A percentile compares a stretch with the other conserved stretches of the same genome.
These are phyloP conservation scores for Synergus gifuensis DNA, from an alignment of 2,888 invertebrate species.

Conservation along the genomic window DNA sequence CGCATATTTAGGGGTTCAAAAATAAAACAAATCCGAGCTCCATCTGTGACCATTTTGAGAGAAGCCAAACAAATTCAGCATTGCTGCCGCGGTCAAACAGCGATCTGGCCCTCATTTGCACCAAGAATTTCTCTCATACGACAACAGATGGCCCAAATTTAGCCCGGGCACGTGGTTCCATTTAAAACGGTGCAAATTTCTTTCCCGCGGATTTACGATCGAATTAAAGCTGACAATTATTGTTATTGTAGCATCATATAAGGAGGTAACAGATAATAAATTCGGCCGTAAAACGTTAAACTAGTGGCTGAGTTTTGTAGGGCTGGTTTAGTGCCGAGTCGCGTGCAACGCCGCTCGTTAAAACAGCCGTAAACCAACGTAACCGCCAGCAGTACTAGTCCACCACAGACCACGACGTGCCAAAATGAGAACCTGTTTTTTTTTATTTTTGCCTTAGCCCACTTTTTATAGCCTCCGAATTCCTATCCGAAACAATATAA, in stretches of 20 bases:
- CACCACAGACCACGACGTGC: conserved; percentile 55
- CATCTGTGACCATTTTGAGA: conserved; percentile 61
- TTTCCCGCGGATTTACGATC: conserved; percentile 72
- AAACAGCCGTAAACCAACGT: conserved; percentile 76
- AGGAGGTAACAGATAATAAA: conserved; percentile 78
- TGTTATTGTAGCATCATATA: conserved; percentile 76
- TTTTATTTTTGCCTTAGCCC: conserved; percentile 37
- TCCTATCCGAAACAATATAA: conserved; percentile 29
- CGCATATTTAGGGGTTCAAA: background rate
- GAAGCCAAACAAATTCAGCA: conserved; percentile 45
- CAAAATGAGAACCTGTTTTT: conserved; percentile 54
- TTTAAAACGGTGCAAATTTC: conserved; percentile 66
- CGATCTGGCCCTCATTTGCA: conserved; percentile 44
- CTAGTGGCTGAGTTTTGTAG: conserved; percentile 77
- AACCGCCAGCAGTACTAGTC: conserved; percentile 66
- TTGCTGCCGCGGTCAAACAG: conserved; percentile 58
- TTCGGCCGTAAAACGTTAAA: conserved; percentile 76
- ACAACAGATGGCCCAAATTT: conserved; percentile 71
- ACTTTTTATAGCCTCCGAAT: conserved; percentile 6
- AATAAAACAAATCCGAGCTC: conserved; percentile 54
- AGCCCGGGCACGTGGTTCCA: conserved; percentile 48
- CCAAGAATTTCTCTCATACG: conserved; percentile 59
- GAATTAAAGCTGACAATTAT: conserved; percentile 78
- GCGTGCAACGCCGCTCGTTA: conserved; percentile 77
- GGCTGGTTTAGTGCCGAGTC: conserved; percentile 76